Evolutionary conservation across 2,113 vertebrate genomes (phyloP).

Genomic region (Dissostichus mawsoni): DNA sequence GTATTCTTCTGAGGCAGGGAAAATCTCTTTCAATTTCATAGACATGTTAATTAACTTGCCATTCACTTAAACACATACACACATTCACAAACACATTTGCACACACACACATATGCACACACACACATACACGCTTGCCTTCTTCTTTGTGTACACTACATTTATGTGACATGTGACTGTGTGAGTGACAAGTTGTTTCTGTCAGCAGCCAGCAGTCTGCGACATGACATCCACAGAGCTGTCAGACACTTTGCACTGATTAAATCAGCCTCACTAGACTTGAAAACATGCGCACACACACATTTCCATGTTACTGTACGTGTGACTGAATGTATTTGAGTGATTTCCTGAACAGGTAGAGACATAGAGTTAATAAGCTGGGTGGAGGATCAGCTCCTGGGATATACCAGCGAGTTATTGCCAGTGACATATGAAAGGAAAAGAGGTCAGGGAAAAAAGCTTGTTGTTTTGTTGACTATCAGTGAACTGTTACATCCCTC

Average conservation of each 20-base stretch:
- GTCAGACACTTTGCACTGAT: conserved; percentile 59
- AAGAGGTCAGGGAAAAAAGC: conserved; percentile 18
- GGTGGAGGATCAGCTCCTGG: not conserved
- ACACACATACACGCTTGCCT: conserved; percentile 5
- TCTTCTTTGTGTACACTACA: not conserved
- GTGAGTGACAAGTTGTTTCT: conserved; percentile 50
- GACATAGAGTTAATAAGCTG: conserved; percentile 1
- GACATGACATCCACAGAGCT: conserved; percentile 51
- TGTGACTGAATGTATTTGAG: conserved; percentile 4
- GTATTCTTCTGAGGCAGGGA: conserved; percentile 64
- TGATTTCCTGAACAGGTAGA: conserved; percentile 26
- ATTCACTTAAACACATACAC: conserved; percentile 30
- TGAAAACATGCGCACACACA: not conserved
- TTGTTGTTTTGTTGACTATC: conserved; percentile 28
- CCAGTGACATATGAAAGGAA: conserved; percentile 49
- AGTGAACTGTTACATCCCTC: conserved; percentile 43
- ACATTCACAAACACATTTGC: conserved; percentile 1
- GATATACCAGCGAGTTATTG: conserved; percentile 12
- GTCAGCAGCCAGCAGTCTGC: conserved; percentile 37
- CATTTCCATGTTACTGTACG: not conserved
- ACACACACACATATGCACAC: conserved; percentile 4
- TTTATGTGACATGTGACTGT: not conserved
- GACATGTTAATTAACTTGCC: conserved; percentile 67
- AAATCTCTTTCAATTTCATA: conserved; percentile 43
- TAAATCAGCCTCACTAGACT: conserved; percentile 43